phyloP scores from a whole-genome alignment of 2,113 vertebrate species.

The Aptenodytes forsteri region DNA sequence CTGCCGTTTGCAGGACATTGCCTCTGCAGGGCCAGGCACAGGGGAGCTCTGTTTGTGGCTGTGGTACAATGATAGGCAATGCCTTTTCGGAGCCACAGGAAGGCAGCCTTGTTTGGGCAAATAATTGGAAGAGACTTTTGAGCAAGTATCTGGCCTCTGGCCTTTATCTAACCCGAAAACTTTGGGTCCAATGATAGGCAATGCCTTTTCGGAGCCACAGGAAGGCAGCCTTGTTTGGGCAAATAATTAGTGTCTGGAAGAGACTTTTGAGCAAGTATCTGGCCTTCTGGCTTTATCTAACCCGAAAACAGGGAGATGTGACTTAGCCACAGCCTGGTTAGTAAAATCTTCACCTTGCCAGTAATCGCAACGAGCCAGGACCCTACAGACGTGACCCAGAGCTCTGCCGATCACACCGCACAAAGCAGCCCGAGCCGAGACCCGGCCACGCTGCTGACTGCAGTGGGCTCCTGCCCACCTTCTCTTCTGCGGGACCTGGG shows the following conservation, averaged over 20 bases:
- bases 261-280: neutral
- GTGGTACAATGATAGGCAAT: neutral
- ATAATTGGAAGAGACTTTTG: neutral
- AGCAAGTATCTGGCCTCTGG: neutral
- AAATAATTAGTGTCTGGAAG: neutral
- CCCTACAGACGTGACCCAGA: neutral
- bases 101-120: neutral
- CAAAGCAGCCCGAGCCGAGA: neutral
- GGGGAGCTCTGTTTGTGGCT: neutral
- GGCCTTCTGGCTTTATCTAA: neutral
- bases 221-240: neutral
- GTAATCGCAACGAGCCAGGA: neutral
- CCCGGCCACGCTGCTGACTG: neutral
- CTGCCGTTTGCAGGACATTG: neutral
- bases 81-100: neutral
- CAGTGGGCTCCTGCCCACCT: neutral
- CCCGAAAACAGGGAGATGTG: no score
- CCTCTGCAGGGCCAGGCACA: accelerated
- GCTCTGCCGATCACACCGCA: neutral
- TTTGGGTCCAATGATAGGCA: neutral
- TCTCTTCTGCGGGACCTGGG: neutral
- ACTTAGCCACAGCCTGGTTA: neutral
- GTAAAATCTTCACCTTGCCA: neutral
- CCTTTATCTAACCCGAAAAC: neutral
- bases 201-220: no score